These are phyloP conservation scores for Dendroctonus valens DNA, from an alignment of 1,140 invertebrate genomes.

Conservation along the genomic window DNA sequence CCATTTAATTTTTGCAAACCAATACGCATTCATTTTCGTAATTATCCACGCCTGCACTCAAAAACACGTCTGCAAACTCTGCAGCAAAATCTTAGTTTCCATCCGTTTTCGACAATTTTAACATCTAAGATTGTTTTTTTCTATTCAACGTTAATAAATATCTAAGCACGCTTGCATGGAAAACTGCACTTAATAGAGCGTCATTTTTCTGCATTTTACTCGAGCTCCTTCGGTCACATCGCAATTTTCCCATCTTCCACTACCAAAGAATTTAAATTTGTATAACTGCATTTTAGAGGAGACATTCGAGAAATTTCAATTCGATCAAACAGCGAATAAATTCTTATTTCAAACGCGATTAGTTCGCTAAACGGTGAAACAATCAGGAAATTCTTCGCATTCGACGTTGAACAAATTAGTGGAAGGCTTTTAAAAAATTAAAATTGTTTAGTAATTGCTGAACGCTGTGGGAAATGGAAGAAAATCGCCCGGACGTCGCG, in stretches of 20 bases:
- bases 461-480: neutral
- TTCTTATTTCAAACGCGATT: neutral
- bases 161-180: too few species aligned
- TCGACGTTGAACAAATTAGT: neutral
- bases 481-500: neutral
- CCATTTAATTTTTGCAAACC: too few species aligned
- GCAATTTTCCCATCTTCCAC: neutral
- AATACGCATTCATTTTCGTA: too few species aligned
- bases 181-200: too few species aligned
- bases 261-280: slow-evolving; percentile 7
- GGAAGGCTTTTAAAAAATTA: slow-evolving; percentile 7
- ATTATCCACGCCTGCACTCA: too few species aligned
- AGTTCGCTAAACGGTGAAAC: neutral
- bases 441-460: neutral
- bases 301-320: slow-evolving; percentile 7
- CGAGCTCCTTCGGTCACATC: too few species aligned
- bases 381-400: neutral
- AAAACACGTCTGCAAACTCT: too few species aligned
- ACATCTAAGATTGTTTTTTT: too few species aligned
- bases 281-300: slow-evolving; percentile 4
- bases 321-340: slow-evolving; percentile 2
- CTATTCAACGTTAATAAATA: too few species aligned
- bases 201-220: too few species aligned
- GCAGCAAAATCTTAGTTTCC: too few species aligned
- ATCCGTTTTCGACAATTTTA: too few species aligned